Percentiles rank a stretch among this genome's conserved stretches.
Conservation (phyloP, 2,888 invertebrate species). For the Cheiracanthium punctorium region DNA sequence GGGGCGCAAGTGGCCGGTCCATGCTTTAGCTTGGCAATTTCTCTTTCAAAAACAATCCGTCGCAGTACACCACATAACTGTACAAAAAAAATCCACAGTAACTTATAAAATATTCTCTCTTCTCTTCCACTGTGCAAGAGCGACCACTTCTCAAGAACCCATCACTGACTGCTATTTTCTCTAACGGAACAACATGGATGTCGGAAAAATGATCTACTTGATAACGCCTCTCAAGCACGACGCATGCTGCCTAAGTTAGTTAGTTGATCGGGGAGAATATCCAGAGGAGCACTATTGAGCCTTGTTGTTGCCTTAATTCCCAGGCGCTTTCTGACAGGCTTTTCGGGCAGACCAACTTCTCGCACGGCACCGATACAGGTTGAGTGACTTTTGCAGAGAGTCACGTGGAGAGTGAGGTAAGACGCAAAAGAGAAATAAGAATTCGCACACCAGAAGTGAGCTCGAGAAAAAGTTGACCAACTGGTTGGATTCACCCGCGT, state of each 20-base stretch:
- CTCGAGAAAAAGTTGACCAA: constrained; percentile 53
- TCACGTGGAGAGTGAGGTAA: constrained; percentile 36
- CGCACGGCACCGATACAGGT: constrained; percentile 44
- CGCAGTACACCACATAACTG: background rate
- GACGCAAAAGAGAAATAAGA: constrained; percentile 18
- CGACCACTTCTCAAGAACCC: background rate
- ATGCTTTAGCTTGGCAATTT: constrained; percentile 10
- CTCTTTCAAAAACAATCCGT: background rate
- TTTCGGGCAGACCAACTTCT: constrained; percentile 44
- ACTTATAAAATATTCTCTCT: background rate
- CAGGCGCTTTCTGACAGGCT: constrained; percentile 38
- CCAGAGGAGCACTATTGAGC: background rate
- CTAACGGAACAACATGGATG: background rate
- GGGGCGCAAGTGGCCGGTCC: background rate
- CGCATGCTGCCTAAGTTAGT: background rate
- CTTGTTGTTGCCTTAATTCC: constrained; percentile 35
- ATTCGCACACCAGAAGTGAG: constrained; percentile 31
- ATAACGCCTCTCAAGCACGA: background rate
- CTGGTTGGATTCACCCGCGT: constrained; percentile 43
- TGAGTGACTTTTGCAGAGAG: constrained; percentile 56
- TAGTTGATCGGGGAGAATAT: no score
- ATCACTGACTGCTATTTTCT: no score
- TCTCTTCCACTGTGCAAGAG: background rate
- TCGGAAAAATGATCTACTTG: background rate
- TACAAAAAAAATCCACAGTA: background rate